phyloP scores from a whole-genome alignment of 2,113 vertebrate genomes.

The Pontoporia blainvillei region DNA sequence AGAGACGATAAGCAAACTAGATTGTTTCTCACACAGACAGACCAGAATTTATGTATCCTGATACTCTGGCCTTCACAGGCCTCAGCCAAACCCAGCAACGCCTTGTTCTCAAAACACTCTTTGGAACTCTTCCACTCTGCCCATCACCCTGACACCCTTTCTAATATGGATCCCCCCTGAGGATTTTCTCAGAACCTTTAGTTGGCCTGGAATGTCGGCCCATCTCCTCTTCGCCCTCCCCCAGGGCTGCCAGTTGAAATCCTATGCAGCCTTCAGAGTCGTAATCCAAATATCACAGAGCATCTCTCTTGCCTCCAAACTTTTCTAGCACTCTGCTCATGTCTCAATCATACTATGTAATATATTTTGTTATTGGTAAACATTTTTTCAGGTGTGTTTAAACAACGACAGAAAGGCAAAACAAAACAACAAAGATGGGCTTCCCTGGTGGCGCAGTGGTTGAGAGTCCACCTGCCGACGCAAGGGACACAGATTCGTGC shows the following conservation, averaged over 20 bases:
- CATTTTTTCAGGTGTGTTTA: neutral
- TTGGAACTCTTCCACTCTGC: neutral
- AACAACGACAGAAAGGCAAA: neutral
- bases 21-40: constrained; percentile 35
- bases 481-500: too few species aligned
- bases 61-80: neutral
- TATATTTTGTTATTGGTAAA: neutral
- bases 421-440: neutral
- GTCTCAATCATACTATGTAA: neutral
- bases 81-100: neutral
- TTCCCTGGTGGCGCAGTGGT: too few species aligned
- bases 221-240: neutral
- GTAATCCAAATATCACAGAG: neutral
- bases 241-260: neutral
- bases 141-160: neutral
- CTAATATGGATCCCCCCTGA: neutral
- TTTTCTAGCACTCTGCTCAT: neutral
- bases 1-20: constrained; percentile 61
- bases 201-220: neutral
- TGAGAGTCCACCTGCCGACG: too few species aligned
- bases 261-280: neutral
- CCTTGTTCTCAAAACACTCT: neutral
- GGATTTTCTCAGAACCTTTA: neutral
- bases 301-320: neutral
- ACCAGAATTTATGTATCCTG: constrained; percentile 34